Evolutionary conservation across 2,113 vertebrate genomes (phyloP).

Genomic region (Solenodon paradoxus): DNA sequence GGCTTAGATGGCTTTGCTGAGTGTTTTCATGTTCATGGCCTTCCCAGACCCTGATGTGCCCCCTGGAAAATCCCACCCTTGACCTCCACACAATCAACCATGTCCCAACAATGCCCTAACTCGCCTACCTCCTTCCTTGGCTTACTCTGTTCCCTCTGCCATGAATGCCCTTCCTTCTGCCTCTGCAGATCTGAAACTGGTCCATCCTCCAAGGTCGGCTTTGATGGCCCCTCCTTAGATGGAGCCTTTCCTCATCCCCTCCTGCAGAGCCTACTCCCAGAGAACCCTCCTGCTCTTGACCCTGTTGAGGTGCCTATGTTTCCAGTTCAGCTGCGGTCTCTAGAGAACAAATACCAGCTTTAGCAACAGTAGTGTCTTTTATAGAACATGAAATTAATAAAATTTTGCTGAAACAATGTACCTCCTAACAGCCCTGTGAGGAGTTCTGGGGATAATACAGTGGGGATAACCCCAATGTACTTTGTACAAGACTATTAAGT

Average conservation of each 20-base stretch:
- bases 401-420: neutral
- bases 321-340: neutral
- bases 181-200: neutral
- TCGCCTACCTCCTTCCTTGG: neutral
- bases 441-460: too few species aligned
- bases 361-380: neutral
- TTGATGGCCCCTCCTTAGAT: neutral
- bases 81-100: neutral
- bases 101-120: accelerated
- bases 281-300: neutral
- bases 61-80: neutral
- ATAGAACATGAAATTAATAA: neutral
- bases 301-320: neutral
- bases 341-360: neutral
- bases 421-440: neutral
- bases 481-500: neutral
- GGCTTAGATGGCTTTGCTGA: neutral
- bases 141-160: neutral
- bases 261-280: neutral
- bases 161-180: neutral
- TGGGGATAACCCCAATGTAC: too few species aligned
- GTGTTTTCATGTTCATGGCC: neutral
- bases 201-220: neutral
- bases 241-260: neutral
- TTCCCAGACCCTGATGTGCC: neutral